Conservation (phyloP, 1,140 invertebrate species). For the Drosophila insularis region DNA sequence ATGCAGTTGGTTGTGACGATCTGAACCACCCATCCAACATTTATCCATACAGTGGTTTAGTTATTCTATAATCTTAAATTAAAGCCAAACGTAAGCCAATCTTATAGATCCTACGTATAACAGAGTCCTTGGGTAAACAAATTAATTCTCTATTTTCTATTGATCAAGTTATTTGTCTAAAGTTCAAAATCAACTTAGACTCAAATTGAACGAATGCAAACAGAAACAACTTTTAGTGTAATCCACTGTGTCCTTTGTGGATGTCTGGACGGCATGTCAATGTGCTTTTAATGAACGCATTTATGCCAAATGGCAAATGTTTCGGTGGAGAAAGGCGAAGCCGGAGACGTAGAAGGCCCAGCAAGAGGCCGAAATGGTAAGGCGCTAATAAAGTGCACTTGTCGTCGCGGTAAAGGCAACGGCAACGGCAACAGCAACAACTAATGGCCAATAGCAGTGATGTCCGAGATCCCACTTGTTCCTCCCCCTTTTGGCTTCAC, state of each 20-base stretch:
- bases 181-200: too few relatives aligned
- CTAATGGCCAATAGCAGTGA: slow-evolving; percentile 39
- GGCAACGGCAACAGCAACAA: slow-evolving; percentile 29
- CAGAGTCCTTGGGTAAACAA: too few relatives aligned
- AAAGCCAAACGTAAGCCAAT: too few relatives aligned
- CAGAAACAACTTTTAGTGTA: background rate
- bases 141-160: too few relatives aligned
- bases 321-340: background rate
- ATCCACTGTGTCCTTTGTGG: background rate
- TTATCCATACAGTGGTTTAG: background rate
- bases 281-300: slow-evolving; percentile 68
- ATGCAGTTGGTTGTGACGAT: slow-evolving; percentile 19
- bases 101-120: too few relatives aligned
- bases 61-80: background rate
- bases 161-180: too few relatives aligned
- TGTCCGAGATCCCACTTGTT: slow-evolving; percentile 1
- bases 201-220: too few relatives aligned
- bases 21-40: background rate
- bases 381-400: slow-evolving; percentile 72
- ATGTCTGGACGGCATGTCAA: slow-evolving; percentile 41
- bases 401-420: slow-evolving; percentile 42
- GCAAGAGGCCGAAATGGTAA: slow-evolving; percentile 32
- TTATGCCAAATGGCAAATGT: slow-evolving; percentile 57
- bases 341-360: slow-evolving; percentile 18
- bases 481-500: background rate